Percentiles rank a stretch among this genome's conserved stretches.
Conservation (phyloP, 2,888 invertebrate genomes). For the Melieria picta region DNA sequence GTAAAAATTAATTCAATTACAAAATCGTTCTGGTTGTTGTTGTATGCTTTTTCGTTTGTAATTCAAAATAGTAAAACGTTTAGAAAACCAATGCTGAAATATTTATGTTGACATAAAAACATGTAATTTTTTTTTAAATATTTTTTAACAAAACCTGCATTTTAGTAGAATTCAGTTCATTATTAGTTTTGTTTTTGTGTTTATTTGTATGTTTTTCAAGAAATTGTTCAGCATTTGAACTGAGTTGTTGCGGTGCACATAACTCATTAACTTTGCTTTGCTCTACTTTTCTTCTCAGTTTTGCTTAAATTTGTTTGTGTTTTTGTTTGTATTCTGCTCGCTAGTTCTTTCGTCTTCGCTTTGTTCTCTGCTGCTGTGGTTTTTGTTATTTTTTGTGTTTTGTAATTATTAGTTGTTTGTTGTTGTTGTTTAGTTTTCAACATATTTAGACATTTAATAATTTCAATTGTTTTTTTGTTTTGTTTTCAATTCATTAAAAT, state of each 20-base stretch:
- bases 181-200: background rate
- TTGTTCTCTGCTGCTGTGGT: background rate
- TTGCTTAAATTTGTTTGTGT: slow-evolving; percentile 9
- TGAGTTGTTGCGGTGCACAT: slow-evolving; percentile 10
- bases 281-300: slow-evolving; percentile 17
- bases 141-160: background rate
- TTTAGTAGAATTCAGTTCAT: background rate
- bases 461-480: too few species aligned
- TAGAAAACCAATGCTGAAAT: slow-evolving; percentile 8
- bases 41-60: slow-evolving; percentile 8
- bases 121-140: background rate
- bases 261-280: slow-evolving; percentile 27
- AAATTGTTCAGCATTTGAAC: background rate
- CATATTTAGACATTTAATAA: too few species aligned
- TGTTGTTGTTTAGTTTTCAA: too few species aligned
- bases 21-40: background rate
- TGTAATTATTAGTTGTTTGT: too few species aligned
- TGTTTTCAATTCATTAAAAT: too few species aligned
- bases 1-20: slow-evolving; percentile 4
- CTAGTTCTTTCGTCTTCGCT: slow-evolving; percentile 38
- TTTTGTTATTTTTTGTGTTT: too few species aligned
- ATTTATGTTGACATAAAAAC: too few species aligned
- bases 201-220: background rate
- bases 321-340: slow-evolving; percentile 1
- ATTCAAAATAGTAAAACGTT: slow-evolving; percentile 25